Evolutionary conservation across 2,113 vertebrate genomes (phyloP).

Genomic region (Pachypanchax playfairii): DNA sequence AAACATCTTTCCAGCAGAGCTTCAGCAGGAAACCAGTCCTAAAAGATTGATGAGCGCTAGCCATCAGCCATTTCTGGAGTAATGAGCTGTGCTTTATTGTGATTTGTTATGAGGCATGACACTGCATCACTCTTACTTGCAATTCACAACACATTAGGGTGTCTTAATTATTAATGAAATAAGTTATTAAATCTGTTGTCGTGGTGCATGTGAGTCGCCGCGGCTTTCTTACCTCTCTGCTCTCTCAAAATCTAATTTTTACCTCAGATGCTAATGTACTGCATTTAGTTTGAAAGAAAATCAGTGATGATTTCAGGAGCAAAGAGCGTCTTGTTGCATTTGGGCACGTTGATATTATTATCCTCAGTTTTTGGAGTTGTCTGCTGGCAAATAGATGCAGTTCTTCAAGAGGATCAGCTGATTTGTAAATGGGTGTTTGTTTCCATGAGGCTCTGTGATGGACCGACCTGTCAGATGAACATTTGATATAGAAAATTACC

Average conservation of each 20-base stretch:
- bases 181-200: constrained; percentile 32
- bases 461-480: no score
- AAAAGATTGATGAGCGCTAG: constrained; percentile 64
- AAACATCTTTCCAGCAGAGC: constrained; percentile 40
- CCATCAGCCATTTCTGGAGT: constrained; percentile 54
- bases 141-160: constrained; percentile 46
- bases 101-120: constrained; percentile 55
- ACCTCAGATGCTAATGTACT: constrained; percentile 1
- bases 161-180: constrained; percentile 62
- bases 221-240: not conserved
- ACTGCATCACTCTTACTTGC: constrained; percentile 51
- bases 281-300: not conserved
- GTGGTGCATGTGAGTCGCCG: constrained; percentile 29
- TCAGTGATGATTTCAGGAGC: not conserved
- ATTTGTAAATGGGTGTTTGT: no score
- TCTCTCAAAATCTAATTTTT: not conserved
- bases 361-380: not conserved
- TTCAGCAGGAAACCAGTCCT: constrained; percentile 46
- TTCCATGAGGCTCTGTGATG: no score
- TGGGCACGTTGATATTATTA: not conserved
- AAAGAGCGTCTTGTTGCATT: not conserved
- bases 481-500: no score
- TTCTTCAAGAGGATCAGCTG: not conserved
- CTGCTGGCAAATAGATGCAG: constrained; percentile 5
- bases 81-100: constrained; percentile 67